Evolutionary conservation across 2,888 invertebrate species (phyloP).

Genomic region (Cryptocephalus primarius): DNA sequence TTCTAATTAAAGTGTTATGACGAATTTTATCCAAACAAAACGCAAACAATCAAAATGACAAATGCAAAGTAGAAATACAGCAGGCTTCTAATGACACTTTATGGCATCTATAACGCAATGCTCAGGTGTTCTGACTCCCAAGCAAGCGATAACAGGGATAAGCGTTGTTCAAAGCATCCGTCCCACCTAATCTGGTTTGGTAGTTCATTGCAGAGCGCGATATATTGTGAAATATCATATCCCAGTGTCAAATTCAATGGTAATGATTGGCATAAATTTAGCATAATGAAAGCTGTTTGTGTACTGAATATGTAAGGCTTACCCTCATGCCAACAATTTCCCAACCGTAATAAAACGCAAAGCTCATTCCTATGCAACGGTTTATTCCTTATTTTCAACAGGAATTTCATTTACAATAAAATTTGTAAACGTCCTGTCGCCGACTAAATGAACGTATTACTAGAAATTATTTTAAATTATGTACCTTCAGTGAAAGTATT

Average conservation of each 20-base stretch:
- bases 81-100: slow-evolving; percentile 27
- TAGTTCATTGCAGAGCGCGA: slow-evolving; percentile 32
- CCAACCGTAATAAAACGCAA: slow-evolving; percentile 25
- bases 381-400: slow-evolving; percentile 12
- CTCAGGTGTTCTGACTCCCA: slow-evolving; percentile 37
- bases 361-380: slow-evolving; percentile 13
- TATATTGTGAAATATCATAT: slow-evolving; percentile 38
- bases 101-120: slow-evolving; percentile 23
- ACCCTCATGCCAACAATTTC: slow-evolving; percentile 18
- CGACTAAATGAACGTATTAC: background rate
- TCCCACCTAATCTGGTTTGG: slow-evolving; percentile 30
- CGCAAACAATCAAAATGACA: too few species aligned
- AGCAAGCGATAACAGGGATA: slow-evolving; percentile 39
- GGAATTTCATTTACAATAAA: slow-evolving; percentile 11
- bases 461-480: too few species aligned
- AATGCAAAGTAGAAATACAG: slow-evolving; percentile 7
- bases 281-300: slow-evolving; percentile 35
- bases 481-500: too few species aligned
- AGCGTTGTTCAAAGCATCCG: slow-evolving; percentile 27
- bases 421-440: slow-evolving; percentile 1
- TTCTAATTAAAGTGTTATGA: too few species aligned
- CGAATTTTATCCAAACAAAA: too few species aligned
- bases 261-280: slow-evolving; percentile 41
- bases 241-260: slow-evolving; percentile 37
- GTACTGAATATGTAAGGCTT: slow-evolving; percentile 22